Percentiles rank a stretch among this genome's conserved stretches.
phyloP scores from a whole-genome alignment of 2,888 invertebrate genomes.

The Agrypnus murinus region DNA sequence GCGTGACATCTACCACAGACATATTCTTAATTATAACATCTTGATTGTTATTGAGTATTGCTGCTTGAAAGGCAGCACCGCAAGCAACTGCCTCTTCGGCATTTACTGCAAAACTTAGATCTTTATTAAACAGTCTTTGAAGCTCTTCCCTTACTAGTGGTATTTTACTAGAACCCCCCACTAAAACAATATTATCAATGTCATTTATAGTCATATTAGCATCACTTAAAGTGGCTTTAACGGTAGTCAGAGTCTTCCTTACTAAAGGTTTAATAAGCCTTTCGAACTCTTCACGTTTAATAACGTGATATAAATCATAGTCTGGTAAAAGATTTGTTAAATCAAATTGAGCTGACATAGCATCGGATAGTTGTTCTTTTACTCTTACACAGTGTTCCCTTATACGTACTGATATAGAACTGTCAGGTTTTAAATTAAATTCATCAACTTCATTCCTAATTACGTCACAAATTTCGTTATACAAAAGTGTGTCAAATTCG shows the following conservation, averaged over 20 bases:
- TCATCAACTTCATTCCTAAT: neutral
- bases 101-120: slow-evolving; percentile 44
- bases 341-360: slow-evolving; percentile 38
- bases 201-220: slow-evolving; percentile 37
- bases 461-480: slow-evolving; percentile 35
- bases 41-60: slow-evolving; percentile 43
- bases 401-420: slow-evolving; percentile 33
- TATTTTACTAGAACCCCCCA: slow-evolving; percentile 52
- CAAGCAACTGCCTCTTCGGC: slow-evolving; percentile 51
- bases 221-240: slow-evolving; percentile 40
- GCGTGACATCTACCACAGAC: slow-evolving; percentile 44
- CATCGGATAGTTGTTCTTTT: slow-evolving; percentile 44
- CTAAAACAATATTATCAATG: slow-evolving; percentile 49
- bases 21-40: slow-evolving; percentile 20
- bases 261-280: slow-evolving; percentile 38
- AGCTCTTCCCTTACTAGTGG: slow-evolving; percentile 38
- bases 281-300: slow-evolving; percentile 46
- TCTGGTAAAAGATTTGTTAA: slow-evolving; percentile 17
- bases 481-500: slow-evolving; percentile 44
- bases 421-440: neutral
- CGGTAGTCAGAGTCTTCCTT: slow-evolving; percentile 36
- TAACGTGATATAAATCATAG: slow-evolving; percentile 38
- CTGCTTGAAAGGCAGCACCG: slow-evolving; percentile 51
- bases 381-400: slow-evolving; percentile 43
- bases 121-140: slow-evolving; percentile 45